Conservation (phyloP, 2,113 vertebrate species). For the Eulacestoma nigropectus region DNA sequence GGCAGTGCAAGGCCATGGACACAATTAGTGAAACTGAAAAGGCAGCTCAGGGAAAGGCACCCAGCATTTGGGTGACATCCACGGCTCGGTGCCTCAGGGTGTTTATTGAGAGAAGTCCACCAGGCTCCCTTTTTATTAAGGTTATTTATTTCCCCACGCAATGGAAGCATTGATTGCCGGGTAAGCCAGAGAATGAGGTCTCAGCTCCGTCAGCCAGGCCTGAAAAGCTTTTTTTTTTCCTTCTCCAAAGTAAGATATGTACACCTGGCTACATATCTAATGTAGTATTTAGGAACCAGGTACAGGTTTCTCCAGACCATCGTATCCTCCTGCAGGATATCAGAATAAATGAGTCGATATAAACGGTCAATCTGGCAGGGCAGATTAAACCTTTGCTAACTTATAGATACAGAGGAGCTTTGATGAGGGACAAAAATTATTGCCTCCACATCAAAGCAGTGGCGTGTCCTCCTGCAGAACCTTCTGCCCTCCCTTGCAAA, state of each 20-base stretch:
- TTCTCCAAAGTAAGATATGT: neutral
- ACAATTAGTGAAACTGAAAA: constrained; percentile 1
- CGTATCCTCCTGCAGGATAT: neutral
- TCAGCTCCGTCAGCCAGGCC: neutral
- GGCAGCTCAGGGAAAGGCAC: neutral
- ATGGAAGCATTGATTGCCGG: neutral
- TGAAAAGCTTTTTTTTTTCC: neutral
- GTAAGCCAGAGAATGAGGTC: neutral
- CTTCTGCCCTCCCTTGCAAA: neutral
- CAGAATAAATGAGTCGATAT: neutral
- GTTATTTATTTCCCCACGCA: neutral
- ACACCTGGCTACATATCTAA: neutral
- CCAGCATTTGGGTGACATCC: neutral
- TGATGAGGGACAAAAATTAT: neutral
- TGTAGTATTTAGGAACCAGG: neutral
- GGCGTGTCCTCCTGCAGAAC: neutral
- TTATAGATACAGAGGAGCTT: neutral
- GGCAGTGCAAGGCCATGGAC: neutral
- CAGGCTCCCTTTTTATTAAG: neutral
- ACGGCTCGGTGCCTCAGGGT: neutral
- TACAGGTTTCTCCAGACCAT: neutral
- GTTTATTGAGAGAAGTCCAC: neutral
- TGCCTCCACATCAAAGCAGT: neutral
- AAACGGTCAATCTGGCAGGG: neutral
- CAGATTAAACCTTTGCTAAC: neutral